A percentile compares a stretch with the other conserved stretches of the same genome.
Conservation (phyloP, 2,113 vertebrate genomes). For the Sprattus sprattus region DNA sequence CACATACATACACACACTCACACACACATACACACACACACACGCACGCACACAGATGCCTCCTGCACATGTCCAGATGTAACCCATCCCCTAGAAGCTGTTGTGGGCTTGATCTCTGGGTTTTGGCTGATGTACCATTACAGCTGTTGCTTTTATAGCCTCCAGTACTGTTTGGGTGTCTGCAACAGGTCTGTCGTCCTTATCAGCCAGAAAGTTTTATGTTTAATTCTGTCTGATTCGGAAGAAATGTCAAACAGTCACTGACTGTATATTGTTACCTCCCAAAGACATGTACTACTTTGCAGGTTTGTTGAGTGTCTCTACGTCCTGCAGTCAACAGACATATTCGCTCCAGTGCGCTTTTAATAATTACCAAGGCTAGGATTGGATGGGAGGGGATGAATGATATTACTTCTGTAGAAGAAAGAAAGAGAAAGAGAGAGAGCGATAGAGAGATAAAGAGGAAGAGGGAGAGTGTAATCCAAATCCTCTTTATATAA, state of each 20-base stretch:
- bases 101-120: background rate
- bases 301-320: too few species aligned
- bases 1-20: too few species aligned
- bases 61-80: too few species aligned
- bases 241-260: background rate
- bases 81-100: background rate
- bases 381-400: background rate
- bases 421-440: slow-evolving; percentile 7
- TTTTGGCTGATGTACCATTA: background rate
- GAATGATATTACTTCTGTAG: slow-evolving; percentile 20
- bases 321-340: background rate
- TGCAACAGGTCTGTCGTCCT: too few species aligned
- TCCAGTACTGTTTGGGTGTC: too few species aligned
- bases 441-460: slow-evolving; percentile 12
- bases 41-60: background rate
- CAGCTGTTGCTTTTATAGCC: too few species aligned
- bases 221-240: background rate
- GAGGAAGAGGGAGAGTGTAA: slow-evolving; percentile 25
- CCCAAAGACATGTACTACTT: too few species aligned
- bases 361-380: background rate
- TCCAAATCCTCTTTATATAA: slow-evolving; percentile 49
- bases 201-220: too few species aligned
- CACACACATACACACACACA: background rate
- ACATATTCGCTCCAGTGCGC: background rate
- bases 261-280: background rate